Base-by-base conservation (phyloP, 2,888 invertebrate species). In the Leucoma salicis region DNA sequence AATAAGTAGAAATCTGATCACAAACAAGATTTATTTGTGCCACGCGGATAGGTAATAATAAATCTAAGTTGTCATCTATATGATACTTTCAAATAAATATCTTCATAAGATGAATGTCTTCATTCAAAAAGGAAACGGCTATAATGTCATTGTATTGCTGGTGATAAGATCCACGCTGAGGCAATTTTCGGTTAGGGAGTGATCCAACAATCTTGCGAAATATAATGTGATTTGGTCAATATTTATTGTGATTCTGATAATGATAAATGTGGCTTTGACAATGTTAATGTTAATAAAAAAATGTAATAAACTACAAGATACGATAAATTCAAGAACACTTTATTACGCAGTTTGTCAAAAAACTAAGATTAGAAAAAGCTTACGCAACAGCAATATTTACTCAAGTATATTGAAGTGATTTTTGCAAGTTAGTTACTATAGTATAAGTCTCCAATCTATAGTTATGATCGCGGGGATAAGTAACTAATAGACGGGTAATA, bases 1-100 rank as follows among this genome's bases (percentile, higher is more conserved):
- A 69, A 76, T 70, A 73, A 57, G 57, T 55, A 53, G 62, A 61
- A 49, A 47, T 44, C 14, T 49, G 52, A 43, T 45, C 39, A 49
- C 54, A 48, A 49, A 51, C 54, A 46, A 54, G 62, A 61, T 59
- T 61, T 47, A 53, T 57, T 33, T 43, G 31, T 49, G 49, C 39
- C 57, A 46, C 49, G 42, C 32, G 36, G 42, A 57, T 42, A 52
- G 45, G 43, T 47, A 51, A 53, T 49, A 43, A 53, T 35, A 60
- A 47, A 57, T 57, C 46, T 57, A 38, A 35, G 42, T 14, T 39
- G n/a, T 31, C 51, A 41, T 49, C 44, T 49, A 38, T n/a, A n/a
- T 33, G 39, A 45, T 18, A 40, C 34, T 43, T 45, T 41, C 31
- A 31, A 48, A 49, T 53, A 46, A 49, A 49, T 47, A 27, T n/a